Percentiles rank a stretch among this genome's conserved stretches.
phyloP scores from a whole-genome alignment of 2,888 invertebrate species.

The Nomada goodeniana region DNA sequence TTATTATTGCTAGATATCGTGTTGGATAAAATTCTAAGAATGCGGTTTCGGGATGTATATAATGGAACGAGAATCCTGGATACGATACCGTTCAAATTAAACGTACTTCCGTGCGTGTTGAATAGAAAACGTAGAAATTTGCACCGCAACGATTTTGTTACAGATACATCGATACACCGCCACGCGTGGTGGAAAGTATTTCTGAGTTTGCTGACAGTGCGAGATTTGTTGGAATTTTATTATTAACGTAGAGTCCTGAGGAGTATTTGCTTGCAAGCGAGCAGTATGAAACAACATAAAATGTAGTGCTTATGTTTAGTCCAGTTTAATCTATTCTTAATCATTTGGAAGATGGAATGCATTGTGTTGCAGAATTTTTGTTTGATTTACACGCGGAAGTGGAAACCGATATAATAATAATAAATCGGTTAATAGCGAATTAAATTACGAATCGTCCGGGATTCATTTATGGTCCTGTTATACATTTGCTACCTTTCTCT shows the following conservation, averaged over 20 bases:
- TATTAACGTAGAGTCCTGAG: not conserved
- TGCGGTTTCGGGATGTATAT: conserved; percentile 5
- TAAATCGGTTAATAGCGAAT: too few species aligned
- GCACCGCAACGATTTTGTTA: conserved; percentile 4
- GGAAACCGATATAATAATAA: too few species aligned
- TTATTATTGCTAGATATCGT: conserved; percentile 45
- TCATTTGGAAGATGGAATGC: not conserved
- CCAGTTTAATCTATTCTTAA: not conserved
- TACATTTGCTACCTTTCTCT: not conserved
- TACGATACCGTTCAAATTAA: not conserved
- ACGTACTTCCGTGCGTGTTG: not conserved
- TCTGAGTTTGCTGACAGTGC: not conserved
- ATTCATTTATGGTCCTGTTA: too few species aligned
- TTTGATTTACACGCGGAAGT: too few species aligned
- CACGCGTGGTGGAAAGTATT: not conserved
- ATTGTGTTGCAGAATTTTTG: too few species aligned
- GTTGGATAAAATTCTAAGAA: conserved; percentile 37
- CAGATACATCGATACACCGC: not conserved
- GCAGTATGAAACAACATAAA: not conserved
- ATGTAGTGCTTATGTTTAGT: not conserved
- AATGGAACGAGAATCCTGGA: not conserved
- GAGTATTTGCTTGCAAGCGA: not conserved
- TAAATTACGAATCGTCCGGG: too few species aligned
- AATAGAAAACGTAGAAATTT: conserved; percentile 18
- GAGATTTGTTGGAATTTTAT: not conserved